Evolutionary conservation across 2,888 invertebrate species (phyloP), one percentile per base, ranked within the genome.

Genomic region (Yponomeuta malinellus): DNA sequence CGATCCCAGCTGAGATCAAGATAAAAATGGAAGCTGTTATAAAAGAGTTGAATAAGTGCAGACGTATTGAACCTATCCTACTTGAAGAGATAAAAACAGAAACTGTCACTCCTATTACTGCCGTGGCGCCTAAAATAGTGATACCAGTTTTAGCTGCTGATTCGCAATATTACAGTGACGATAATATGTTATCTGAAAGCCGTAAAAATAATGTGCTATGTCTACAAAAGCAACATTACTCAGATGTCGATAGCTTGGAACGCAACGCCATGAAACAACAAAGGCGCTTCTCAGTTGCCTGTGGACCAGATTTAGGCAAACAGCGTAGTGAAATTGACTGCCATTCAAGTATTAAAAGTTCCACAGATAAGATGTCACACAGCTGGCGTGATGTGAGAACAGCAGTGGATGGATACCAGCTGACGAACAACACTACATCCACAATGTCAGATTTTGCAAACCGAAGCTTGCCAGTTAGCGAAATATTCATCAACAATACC

Each of bases 401-500:
- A 75, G 79, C 81, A 2, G 79, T 82, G 43, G 83, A 82, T 48
- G 76, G 77, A 63, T 77, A 77, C 71, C 76, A 80, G 72, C 71
- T 78, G 67, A 65, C 65, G 2, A 65, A 29, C 33, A 6, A 65
- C 29, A 68, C 68, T 12, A 68, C 29, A n/a, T 67, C 67, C 8
- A 68, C 52, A 15, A 29, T 48, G 10, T 93, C 70, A 80, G 83
- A 89, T 68, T 82, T 85, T 43, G 92, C 93, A 64, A 77, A 78
- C 74, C 78, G 79, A 73, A 86, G 79, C 69, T 91, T 76, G 68
- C 82, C 94, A 70, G 94, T 95, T 0, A 95, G 94, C 78, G 95
- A 96, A 83, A 94, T 96, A 10, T 95, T 95, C 78, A 94, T 96
- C 0, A 94, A 95, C 77, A 94, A 94, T 4, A 84, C 86, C 4